Conservation (phyloP, 1,140 invertebrate genomes). For the Drosophila baimaii region DNA sequence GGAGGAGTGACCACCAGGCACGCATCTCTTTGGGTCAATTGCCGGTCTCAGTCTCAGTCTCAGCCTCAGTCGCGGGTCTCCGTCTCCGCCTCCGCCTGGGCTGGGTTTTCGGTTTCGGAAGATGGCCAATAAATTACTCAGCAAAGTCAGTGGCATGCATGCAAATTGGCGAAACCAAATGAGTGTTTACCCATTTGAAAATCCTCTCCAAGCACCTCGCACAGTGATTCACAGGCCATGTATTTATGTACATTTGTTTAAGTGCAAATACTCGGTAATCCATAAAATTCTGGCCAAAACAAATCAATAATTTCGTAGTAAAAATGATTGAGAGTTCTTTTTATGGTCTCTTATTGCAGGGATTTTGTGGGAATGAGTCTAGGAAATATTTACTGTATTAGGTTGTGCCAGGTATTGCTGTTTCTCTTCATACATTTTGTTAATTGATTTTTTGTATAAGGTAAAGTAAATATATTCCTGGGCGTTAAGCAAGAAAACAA, state of each 20-base stretch:
- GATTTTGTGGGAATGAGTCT: background rate
- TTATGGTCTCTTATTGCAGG: constrained; percentile 1
- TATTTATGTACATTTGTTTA: background rate
- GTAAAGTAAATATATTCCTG: too few relatives aligned
- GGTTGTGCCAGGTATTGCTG: background rate
- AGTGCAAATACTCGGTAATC: background rate
- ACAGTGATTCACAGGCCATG: constrained; percentile 16
- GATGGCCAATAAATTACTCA: constrained; percentile 10
- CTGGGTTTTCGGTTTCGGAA: background rate
- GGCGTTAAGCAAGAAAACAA: too few relatives aligned
- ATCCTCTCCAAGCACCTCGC: constrained; percentile 2
- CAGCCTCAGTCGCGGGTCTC: too few relatives aligned
- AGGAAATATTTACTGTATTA: background rate
- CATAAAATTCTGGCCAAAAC: constrained; percentile 5
- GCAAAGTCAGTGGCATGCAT: constrained; percentile 11
- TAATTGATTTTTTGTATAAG: background rate
- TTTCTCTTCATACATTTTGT: background rate
- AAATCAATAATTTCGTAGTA: constrained; percentile 4
- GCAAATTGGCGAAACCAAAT: constrained; percentile 30
- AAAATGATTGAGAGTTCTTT: constrained; percentile 4
- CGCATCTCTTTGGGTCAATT: constrained; percentile 30
- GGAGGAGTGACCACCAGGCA: constrained; percentile 16
- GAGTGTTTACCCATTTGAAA: constrained; percentile 26
- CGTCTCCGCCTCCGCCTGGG: background rate
- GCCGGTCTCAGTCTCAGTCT: background rate